phyloP scores from a whole-genome alignment of 2,797 vertebrate genomes.

The Phylloscopus collybita region DNA sequence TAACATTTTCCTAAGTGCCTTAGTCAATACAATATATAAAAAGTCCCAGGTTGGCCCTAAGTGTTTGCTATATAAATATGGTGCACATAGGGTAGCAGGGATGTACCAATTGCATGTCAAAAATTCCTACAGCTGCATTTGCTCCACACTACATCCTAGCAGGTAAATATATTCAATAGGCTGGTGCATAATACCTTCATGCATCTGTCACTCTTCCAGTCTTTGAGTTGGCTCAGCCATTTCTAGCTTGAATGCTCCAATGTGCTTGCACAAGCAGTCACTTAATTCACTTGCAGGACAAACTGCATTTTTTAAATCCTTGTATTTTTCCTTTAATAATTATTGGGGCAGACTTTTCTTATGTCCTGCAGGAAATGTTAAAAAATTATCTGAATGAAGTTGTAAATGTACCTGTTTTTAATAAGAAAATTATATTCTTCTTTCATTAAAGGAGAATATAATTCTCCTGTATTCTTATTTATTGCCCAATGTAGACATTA shows the following conservation, averaged over 20 bases:
- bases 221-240: not conserved
- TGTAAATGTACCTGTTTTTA: not conserved
- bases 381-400: not conserved
- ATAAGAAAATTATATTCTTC: not conserved
- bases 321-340: not conserved
- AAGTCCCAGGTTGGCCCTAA: not conserved
- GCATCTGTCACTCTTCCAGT: not conserved
- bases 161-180: not conserved
- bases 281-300: not conserved
- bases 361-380: not conserved
- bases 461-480: not conserved
- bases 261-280: not conserved
- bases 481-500: not conserved
- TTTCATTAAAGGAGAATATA: not conserved
- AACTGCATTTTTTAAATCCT: not conserved
- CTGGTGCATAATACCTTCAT: not conserved
- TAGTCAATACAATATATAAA: not conserved
- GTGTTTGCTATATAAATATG: not conserved
- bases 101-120: not conserved
- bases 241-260: not conserved
- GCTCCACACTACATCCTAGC: not conserved
- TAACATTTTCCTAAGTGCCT: not conserved
- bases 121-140: not conserved
- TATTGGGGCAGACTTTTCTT: not conserved
- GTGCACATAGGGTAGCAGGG: not conserved